Evolutionary conservation across 2,113 vertebrate genomes (phyloP), one percentile per base, ranked within the genome.

Genomic region (Euleptes europaea): DNA sequence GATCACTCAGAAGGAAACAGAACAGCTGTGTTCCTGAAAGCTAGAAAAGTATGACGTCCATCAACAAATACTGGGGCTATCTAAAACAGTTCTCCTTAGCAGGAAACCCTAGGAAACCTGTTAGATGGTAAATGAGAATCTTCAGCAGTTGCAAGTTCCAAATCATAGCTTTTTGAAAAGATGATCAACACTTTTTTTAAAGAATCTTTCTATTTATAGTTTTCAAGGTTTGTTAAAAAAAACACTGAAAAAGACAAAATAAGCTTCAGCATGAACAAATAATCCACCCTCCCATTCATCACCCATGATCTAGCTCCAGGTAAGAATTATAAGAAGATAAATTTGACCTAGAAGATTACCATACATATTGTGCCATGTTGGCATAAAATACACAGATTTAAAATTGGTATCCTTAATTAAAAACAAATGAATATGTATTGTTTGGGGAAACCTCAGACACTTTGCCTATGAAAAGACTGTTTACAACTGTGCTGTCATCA

Each of bases 21-120:
- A 97, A 97, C 98, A 99, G 97, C 97, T 99, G 98, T 97, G 97
- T 83, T 96, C 93, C 90, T 98, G 97, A 98, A 98, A 98, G 97
- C 97, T 97, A 97, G 96, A 97, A 94, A 92, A 95, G 90, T 95
- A 95, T 96, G 94, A 96, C 84, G 95, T 97, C 96, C 93, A 95
- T 97, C 97, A 97, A 90, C 96, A 95, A 96, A 95, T 95, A 95
- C 96, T 40, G n/a, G 90, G 74, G 91, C 92, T 91, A 95, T 94
- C 91, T 95, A 90, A 94, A 94, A 95, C n/a, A 90, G 82, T 91
- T 95, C 82, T 95, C 78, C 89, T 94, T 94, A 96, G 96, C 93
- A 96, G 93, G 92, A 87, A 93, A 93, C 91, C 90, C 91, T 83
- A 42, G 69, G 92, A 92, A 96, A 95, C 94, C 95, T 94, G 91